Conservation (phyloP, 2,888 invertebrate genomes). For the Sthenelais limicola region DNA sequence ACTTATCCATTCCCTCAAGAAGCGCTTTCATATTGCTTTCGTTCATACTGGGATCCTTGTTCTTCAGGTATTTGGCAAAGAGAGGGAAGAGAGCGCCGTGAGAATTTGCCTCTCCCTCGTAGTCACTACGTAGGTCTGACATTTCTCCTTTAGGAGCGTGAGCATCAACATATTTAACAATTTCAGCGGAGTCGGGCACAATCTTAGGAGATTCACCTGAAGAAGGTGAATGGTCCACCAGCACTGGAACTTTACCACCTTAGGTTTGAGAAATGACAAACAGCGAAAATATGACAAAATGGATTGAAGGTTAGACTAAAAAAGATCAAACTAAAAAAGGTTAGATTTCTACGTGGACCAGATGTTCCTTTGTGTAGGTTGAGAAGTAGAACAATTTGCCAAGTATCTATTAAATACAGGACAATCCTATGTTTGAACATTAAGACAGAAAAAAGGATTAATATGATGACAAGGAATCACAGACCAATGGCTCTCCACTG, state of each 20-base stretch:
- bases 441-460: no score
- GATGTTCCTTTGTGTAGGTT: no score
- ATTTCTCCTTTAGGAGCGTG: background rate
- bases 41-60: constrained; percentile 31
- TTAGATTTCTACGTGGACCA: no score
- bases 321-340: no score
- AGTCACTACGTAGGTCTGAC: constrained; percentile 2
- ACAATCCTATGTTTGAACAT: no score
- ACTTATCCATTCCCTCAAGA: no score
- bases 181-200: constrained; percentile 16
- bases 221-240: constrained; percentile 28
- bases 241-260: constrained; percentile 27
- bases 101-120: constrained; percentile 9
- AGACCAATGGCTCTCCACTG: no score
- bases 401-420: no score
- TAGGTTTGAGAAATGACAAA: constrained; percentile 2
- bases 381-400: no score
- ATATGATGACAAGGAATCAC: no score
- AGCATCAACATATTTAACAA: constrained; percentile 21
- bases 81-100: constrained; percentile 13
- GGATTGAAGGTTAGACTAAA: background rate
- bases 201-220: background rate
- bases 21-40: no score
- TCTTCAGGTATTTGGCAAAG: constrained; percentile 25
- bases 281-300: background rate